Evolutionary conservation across 2,888 invertebrate genomes (phyloP).

Genomic region (Myopa tessellatipennis): DNA sequence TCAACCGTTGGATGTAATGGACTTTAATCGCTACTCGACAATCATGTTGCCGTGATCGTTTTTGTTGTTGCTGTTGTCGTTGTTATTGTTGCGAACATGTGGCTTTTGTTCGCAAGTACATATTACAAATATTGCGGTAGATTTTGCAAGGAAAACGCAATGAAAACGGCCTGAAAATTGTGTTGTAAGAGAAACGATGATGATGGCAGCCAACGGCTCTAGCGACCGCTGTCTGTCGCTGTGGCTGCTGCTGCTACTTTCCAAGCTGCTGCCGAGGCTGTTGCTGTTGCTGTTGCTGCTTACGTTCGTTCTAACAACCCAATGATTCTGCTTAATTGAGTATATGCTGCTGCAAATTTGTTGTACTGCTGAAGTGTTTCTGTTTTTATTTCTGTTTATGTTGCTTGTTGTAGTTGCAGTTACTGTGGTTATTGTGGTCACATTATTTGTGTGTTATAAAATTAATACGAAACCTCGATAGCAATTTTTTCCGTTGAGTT

Average conservation of each 20-base stretch:
- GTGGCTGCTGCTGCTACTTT: slow-evolving; percentile 8
- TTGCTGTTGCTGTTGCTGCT: background rate
- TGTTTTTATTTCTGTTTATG: background rate
- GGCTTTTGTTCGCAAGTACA: background rate
- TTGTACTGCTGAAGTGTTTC: background rate
- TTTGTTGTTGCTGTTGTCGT: slow-evolving; percentile 30
- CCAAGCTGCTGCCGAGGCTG: background rate
- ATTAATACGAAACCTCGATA: slow-evolving; percentile 13
- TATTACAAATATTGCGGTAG: background rate
- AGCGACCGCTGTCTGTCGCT: background rate
- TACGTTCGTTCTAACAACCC: slow-evolving; percentile 13
- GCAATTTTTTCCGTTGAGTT: background rate
- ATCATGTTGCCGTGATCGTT: slow-evolving; percentile 32
- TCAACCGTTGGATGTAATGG: background rate
- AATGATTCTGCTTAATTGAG: slow-evolving; percentile 19
- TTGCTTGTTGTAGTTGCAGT: background rate
- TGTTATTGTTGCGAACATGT: background rate
- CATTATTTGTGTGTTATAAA: slow-evolving; percentile 11
- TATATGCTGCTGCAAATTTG: slow-evolving; percentile 12
- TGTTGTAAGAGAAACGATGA: background rate
- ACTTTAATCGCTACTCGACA: background rate
- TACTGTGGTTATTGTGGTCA: background rate
- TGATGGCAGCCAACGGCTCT: too few relatives aligned
- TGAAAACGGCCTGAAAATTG: background rate
- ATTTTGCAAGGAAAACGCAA: background rate